Percentiles rank a stretch among this genome's conserved stretches.
phyloP scores from a whole-genome alignment of 1,140 invertebrate species.

The Drosophila insularis region DNA sequence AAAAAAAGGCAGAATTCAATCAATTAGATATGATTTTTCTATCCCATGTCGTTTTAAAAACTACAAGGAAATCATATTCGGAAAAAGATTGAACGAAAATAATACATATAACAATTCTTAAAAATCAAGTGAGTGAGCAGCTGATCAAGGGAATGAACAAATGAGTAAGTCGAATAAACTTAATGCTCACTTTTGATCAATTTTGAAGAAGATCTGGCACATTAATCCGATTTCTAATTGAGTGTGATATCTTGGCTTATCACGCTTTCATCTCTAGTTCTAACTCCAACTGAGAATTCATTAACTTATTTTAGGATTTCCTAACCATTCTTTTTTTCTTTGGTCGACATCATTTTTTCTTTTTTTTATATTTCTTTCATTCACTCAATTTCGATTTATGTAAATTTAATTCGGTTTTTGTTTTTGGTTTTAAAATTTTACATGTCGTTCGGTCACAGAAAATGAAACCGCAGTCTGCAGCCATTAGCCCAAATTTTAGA shows the following conservation, averaged over 20 bases:
- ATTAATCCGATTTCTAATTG: no score
- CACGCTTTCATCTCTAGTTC: neutral
- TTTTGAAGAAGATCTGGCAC: no score
- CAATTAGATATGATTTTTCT: no score
- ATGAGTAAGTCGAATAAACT: no score
- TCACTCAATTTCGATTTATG: slow-evolving; percentile 19
- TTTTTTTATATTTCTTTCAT: slow-evolving; percentile 2
- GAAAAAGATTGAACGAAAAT: no score
- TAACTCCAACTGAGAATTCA: slow-evolving; percentile 3
- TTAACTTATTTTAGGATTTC: slow-evolving; percentile 57
- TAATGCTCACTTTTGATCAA: no score
- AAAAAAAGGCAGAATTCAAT: no score
- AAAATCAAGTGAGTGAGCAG: no score
- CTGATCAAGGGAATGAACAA: no score
- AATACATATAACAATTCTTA: no score
- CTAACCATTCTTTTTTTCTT: slow-evolving; percentile 55
- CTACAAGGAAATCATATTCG: no score
- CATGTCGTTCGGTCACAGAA: slow-evolving; percentile 21
- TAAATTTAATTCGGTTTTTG: slow-evolving; percentile 25
- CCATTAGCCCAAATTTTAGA: slow-evolving; percentile 67
- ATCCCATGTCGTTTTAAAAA: no score
- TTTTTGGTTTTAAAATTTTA: slow-evolving; percentile 14
- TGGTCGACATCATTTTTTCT: slow-evolving; percentile 37
- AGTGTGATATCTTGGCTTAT: neutral
- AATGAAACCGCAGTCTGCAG: slow-evolving; percentile 50